Base-by-base conservation (phyloP, 2,113 vertebrate genomes). In the Condylura cristata region DNA sequence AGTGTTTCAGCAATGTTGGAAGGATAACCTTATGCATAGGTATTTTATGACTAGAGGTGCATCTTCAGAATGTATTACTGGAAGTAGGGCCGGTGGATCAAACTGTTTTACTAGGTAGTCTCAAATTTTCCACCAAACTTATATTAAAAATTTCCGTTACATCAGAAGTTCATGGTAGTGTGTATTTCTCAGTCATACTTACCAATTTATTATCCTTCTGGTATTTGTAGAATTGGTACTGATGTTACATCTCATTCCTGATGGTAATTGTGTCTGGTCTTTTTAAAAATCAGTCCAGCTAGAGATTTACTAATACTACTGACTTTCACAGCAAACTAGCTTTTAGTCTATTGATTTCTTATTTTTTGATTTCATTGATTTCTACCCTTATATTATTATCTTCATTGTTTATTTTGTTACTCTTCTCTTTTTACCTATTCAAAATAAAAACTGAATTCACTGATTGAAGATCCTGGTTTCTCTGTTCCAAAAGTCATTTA, bases 121-220 rank as follows among this genome's bases (percentile, higher is more conserved):
- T 56, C 53, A 56, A 56, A 56, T 56, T 22, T 22, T 22, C 53
- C 18, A 5, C 53, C 53, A 56, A 56, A 75, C 12, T n/a, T 14
- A 3, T 75, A 30, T 80, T 95, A 41, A 41, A 82, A 39, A 51
- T 86, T 80, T 86, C 65, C 12, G 48, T 65, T 74, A 12, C 28
- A 74, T 5, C 74, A 86, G 30, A 48, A 86, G 56, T 24, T 18
- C 86, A 51, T 75, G 22, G 34, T 13, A 65, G 51, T 91, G 20
- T n/a, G 34, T 91, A 70, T 81, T 94, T 91, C 12, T 11, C 61
- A 89, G 16, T 51, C 72, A 39, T 75, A 66, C 24, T 46, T 82
- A 61, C 58, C 51, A 76, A 60, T 41, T 85, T 83, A 75, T 53
- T 75, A 92, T 95, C 51, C 22, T 76, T 88, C 68, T 76, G n/a